Percentiles rank a stretch among this genome's conserved stretches.
Evolutionary conservation across 1,140 invertebrate genomes (phyloP).

Genomic region (Phocides pigmalion): DNA sequence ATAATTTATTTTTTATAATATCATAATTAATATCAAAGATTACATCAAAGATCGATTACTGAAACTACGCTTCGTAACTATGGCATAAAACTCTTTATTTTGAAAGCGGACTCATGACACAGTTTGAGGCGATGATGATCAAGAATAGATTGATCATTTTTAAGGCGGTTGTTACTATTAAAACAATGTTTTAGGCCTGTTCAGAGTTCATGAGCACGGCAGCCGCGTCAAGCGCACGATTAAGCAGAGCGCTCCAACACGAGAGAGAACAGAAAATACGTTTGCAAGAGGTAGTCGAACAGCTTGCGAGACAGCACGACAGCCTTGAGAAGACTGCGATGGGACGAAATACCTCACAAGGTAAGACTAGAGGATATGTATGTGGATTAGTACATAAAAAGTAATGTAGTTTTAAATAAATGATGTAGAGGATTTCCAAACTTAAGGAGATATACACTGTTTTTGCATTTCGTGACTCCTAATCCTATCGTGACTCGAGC

Average conservation of each 20-base stretch:
- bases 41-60: too few relatives aligned
- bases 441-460: too few relatives aligned
- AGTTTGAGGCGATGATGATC: neutral
- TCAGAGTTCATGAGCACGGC: conserved; percentile 95
- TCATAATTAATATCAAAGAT: too few relatives aligned
- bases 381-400: too few relatives aligned
- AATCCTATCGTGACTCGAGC: too few relatives aligned
- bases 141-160: neutral
- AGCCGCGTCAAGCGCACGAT: conserved; percentile 93
- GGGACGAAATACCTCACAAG: conserved; percentile 69
- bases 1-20: too few relatives aligned
- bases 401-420: too few relatives aligned
- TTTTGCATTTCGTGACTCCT: too few relatives aligned
- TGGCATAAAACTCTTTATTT: too few relatives aligned
- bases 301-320: conserved; percentile 97
- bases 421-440: too few relatives aligned
- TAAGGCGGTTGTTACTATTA: neutral
- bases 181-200: conserved; percentile 87
- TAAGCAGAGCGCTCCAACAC: conserved; percentile 95
- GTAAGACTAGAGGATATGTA: conserved; percentile 57
- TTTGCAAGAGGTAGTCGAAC: conserved; percentile 98
- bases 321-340: conserved; percentile 86
- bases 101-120: too few relatives aligned
- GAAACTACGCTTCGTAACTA: too few relatives aligned
- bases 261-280: conserved; percentile 96